Base-by-base conservation (phyloP, 2,113 vertebrate genomes). In the Sterrhoptilus dennistouni region DNA sequence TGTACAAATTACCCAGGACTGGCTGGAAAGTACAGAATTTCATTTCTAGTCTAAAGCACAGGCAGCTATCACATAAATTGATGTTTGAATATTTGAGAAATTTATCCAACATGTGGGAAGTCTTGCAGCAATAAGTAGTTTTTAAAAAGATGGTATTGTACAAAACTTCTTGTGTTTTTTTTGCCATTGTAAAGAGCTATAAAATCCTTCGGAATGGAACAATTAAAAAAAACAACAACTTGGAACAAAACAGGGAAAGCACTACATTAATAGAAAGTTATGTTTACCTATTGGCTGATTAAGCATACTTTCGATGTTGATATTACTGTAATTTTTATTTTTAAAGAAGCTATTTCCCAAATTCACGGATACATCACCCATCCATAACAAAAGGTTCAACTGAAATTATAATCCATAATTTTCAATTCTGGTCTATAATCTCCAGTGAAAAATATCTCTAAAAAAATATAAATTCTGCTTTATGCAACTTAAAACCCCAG, bases 101-200 rank as follows among this genome's bases (percentile, higher is more conserved):
- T 35, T 24, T 14, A 59, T 20, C 9, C 29, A 54, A 14, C 11
- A 16, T 0, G 1, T 14, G 19, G 8, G 13, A 75, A 64, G 53
- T 12, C 27, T 56, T 64, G 29, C 22, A 88, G n/a, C 12, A 71
- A 20, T 24, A 87, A 52, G 5, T 5, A 19, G 19, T 36, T 78
- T 70, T 70, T 3, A 3, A 42, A 50, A 65, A 27, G 5, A 53
- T 2, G 0, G 2, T 1, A 36, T 10, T 59, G 2, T 31, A 47
- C 83, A 82, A 82, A 71, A 4, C 1, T 25, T 27, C 2, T 50
- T 50, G 5, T 36, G 7, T 4, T 0, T 79, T 74, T 87, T 49
- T 36, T 33, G 12, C 9, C 35, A 24, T 57, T 64, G 45, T 9
- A 28, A 82, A 54, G 3, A 5, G 3, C 12, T 36, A 9, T 20